Base-by-base conservation (phyloP, 2,113 vertebrate genomes). In the Corynorhinus townsendii region DNA sequence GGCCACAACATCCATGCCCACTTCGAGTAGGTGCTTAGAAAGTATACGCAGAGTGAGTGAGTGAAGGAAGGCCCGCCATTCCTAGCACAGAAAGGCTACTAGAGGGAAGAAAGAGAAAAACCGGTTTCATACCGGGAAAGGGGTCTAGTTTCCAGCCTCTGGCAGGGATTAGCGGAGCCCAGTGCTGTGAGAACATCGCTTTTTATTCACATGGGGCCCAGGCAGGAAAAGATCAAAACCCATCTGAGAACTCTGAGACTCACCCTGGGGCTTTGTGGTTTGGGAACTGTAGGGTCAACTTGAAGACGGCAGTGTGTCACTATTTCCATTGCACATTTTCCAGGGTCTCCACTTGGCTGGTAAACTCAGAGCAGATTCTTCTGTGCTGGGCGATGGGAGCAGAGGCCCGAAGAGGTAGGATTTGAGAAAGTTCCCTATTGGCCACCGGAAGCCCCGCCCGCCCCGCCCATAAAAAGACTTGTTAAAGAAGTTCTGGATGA, bases 311-410 rank as follows among this genome's bases (percentile, higher is more conserved):
- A 89, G 54, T 87, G 92, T 90, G 96, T 97, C 97, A 97, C 82
- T 95, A 10, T 97, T 97, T 97, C 97, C 97, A 97, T 97, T 80
- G 93, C 96, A 86, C 49, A 86, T 28, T 96, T 96, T 97, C 89
- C 93, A 86, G 95, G 97, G 97, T 88, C 96, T 71, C 94, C 38
- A 59, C 94, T 96, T 94, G 83, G 35, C 85, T 72, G 49, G 90
- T 68, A 82, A 92, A 71, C 38, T 72, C 77, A 26, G 54, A 91
- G 68, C 59, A 66, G 62, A 83, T 68, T 88, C 88, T 80, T 91
- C 56, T 35, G 49, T 66, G 81, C 86, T 49, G 49, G 66, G 76
- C 72, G 47, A 59, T 82, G 77, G 52, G 64, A 69, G 40, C 35
- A 68, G 81, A 91, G 68, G 49, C 47, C 75, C 66, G n/a, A n/a